Evolutionary conservation across 2,797 vertebrate species (phyloP).

Genomic region (Ibycter americanus): DNA sequence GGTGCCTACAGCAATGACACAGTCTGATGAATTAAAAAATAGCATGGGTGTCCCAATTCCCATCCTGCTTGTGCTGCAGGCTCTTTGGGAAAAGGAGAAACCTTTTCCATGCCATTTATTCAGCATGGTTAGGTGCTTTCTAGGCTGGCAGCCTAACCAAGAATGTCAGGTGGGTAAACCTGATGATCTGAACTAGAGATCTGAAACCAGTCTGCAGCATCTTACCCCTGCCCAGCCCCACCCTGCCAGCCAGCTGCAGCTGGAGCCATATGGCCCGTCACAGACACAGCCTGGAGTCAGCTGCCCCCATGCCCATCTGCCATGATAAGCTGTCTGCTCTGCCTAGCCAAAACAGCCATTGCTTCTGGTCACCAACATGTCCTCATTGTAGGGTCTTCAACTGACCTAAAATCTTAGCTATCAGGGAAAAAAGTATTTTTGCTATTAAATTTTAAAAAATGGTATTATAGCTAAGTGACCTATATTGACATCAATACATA

Average conservation of each 20-base stretch:
- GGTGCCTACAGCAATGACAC: background rate
- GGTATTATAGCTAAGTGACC: background rate
- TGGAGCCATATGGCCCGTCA: accelerated
- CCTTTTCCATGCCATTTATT: background rate
- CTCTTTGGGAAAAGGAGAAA: background rate
- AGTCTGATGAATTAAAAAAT: accelerated
- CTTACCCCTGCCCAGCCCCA: background rate
- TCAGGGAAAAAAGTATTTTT: background rate
- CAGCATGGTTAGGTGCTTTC: background rate
- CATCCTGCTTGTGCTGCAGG: accelerated
- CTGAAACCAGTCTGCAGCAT: background rate
- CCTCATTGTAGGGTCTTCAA: accelerated
- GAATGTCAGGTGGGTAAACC: background rate
- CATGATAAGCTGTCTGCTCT: background rate
- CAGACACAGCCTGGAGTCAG: no score
- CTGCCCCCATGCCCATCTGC: background rate
- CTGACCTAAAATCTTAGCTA: background rate
- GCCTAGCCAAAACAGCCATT: accelerated
- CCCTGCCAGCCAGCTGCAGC: accelerated
- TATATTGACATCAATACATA: background rate
- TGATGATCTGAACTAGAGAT: accelerated
- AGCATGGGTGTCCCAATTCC: background rate
- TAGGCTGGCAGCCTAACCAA: background rate
- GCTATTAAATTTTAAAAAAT: accelerated
- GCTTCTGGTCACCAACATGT: no score